Conservation (phyloP, 2,888 invertebrate species). For the Ophonus ardosiacus region DNA sequence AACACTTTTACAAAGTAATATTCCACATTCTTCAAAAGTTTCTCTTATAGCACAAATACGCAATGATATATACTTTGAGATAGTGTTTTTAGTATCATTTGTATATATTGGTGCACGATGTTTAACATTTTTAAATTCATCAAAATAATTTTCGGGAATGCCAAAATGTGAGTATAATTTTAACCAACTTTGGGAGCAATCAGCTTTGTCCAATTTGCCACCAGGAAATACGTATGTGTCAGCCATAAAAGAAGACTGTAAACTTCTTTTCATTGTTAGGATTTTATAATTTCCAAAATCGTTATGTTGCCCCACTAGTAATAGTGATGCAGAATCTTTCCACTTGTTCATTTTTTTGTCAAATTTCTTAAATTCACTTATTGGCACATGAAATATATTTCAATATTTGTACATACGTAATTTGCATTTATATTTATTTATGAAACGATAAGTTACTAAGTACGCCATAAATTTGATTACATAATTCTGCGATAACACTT, state of each 20-base stretch:
- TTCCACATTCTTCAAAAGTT: slow-evolving; percentile 93
- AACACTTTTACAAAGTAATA: slow-evolving; percentile 82
- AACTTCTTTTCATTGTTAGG: slow-evolving; percentile 80
- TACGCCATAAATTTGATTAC: no score
- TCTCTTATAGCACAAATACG: slow-evolving; percentile 92
- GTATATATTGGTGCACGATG: slow-evolving; percentile 77
- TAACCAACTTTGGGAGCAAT: slow-evolving; percentile 84
- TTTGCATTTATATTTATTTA: no score
- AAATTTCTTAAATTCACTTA: no score
- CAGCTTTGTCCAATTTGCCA: slow-evolving; percentile 84
- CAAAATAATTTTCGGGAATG: slow-evolving; percentile 77
- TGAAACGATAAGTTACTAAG: no score
- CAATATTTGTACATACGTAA: no score
- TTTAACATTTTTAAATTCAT: slow-evolving; percentile 73
- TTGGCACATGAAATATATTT: no score
- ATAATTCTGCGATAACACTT: no score
- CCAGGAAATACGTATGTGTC: slow-evolving; percentile 93
- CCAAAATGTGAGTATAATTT: slow-evolving; percentile 81
- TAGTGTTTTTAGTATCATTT: slow-evolving; percentile 72
- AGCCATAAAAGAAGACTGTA: slow-evolving; percentile 85
- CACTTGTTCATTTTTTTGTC: slow-evolving; percentile 76
- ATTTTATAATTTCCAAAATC: slow-evolving; percentile 76
- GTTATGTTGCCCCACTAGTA: slow-evolving; percentile 78
- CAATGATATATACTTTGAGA: slow-evolving; percentile 81
- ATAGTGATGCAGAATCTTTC: slow-evolving; percentile 83